Evolutionary conservation across 2,888 invertebrate species (phyloP), one percentile per base, ranked within the genome.

Genomic region (Cerceris ruficornis): DNA sequence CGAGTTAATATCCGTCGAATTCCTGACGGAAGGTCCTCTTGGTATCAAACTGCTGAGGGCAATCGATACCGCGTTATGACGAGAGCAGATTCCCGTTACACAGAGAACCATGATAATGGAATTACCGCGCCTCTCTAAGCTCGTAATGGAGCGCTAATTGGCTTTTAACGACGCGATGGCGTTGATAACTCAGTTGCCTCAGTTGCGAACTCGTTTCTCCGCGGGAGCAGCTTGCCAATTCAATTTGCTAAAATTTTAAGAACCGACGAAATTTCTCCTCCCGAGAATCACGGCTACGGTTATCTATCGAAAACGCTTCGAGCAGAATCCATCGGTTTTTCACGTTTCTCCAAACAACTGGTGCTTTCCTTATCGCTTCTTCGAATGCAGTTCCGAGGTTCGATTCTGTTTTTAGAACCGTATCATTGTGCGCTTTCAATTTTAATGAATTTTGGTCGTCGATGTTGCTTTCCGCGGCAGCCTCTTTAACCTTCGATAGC

Each of bases 91-190:
- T 60, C 42, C 65, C 60, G 70, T 77, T 77, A 83, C 80, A 86
- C 84, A 87, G 88, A 85, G 87, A 81, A 88, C 83, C 86, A 88
- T 83, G 85, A 86, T 91, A 92, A 92, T 88, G 74, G 80, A 90
- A 89, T 92, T 90, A 91, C 81, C 82, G 82, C 82, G 82, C 84
- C 88, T 87, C 91, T 90, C 89, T 89, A 88, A 90, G 91, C 91
- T 90, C 90, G 91, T 92, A 92, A 92, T 92, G 92, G 92, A 92
- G 89, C 91, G 89, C 90, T 92, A 92, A 92, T 92, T 92, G 92
- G 92, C 92, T 92, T 92, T 92, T 92, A 92, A 92, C 92, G 91
- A 88, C 88, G 82, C 90, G 89, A 89, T 88, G 87, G 86, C 88
- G 86, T 88, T 90, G 88, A 90, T 92, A 92, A 92, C 88, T 91